Percentiles rank a stretch among this genome's conserved stretches.
Conservation (phyloP, 1,140 invertebrate species). For the Drosophila melanica region DNA sequence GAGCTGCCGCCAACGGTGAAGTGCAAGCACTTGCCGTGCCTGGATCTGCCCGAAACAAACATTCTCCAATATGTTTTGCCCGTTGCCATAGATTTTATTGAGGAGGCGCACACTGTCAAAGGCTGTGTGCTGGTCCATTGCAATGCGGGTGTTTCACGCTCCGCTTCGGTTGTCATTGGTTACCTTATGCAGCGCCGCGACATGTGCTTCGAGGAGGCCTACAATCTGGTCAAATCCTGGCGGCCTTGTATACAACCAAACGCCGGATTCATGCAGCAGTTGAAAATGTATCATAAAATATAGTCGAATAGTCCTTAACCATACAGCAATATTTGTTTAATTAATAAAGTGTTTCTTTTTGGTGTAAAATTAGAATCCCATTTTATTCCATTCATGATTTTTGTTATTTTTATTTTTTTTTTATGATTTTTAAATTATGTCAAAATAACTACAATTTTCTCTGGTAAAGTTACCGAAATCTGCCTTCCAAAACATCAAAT, state of each 20-base stretch:
- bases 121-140: constrained; percentile 94
- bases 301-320: constrained; percentile 1
- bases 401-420: too few relatives aligned
- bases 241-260: constrained; percentile 91
- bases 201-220: constrained; percentile 89
- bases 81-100: constrained; percentile 86
- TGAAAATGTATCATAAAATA: constrained; percentile 72
- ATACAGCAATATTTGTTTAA: constrained; percentile 1
- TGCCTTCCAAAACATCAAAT: too few relatives aligned
- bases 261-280: constrained; percentile 90
- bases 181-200: constrained; percentile 91
- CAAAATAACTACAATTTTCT: too few relatives aligned
- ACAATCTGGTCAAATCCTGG: constrained; percentile 87
- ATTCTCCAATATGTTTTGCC: constrained; percentile 85
- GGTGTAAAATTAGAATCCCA: not conserved
- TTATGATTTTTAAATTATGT: too few relatives aligned
- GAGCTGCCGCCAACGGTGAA: constrained; percentile 84
- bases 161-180: constrained; percentile 92
- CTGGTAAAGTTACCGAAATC: too few relatives aligned
- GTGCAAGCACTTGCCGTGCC: constrained; percentile 86
- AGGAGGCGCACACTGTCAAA: constrained; percentile 75
- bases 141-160: constrained; percentile 95
- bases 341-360: constrained; percentile 10
- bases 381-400: too few relatives aligned
- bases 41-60: constrained; percentile 89